These are phyloP conservation scores for Clistopyga incitator DNA, from an alignment of 2,888 invertebrate species.

Conservation along the genomic window DNA sequence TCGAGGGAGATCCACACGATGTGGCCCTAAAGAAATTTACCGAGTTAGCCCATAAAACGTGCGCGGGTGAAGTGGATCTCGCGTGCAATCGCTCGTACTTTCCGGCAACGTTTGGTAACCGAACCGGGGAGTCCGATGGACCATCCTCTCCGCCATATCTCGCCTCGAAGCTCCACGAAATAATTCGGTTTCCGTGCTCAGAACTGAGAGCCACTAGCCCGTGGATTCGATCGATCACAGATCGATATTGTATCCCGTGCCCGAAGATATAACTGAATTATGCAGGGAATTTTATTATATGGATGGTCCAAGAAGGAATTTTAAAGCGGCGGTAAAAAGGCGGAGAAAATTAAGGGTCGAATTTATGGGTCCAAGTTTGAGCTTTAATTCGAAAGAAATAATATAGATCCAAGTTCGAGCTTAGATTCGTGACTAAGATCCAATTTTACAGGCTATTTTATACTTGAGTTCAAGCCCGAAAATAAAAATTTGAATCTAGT, in stretches of 20 bases:
- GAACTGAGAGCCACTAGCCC: background rate
- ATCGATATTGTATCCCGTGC: background rate
- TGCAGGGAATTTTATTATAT: no score
- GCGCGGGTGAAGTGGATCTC: conserved; percentile 23
- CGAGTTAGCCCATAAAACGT: conserved; percentile 60
- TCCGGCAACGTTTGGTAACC: conserved; percentile 27
- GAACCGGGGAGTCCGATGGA: background rate
- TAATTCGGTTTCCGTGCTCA: conserved; percentile 21
- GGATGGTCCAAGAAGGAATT: no score
- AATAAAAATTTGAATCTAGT: no score
- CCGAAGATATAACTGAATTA: no score
- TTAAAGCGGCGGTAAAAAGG: no score
- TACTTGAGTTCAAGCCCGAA: no score
- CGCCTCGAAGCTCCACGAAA: conserved; percentile 26
- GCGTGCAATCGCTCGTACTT: conserved; percentile 58
- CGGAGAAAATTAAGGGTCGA: no score
- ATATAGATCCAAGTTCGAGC: no score
- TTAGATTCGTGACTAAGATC: no score
- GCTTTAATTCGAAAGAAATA: no score
- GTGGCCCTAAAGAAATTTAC: conserved; percentile 59
- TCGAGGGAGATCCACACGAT: conserved; percentile 48
- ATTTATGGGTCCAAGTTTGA: no score
- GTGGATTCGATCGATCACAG: conserved; percentile 14
- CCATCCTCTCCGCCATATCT: background rate
- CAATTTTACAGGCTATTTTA: no score